Percentiles rank a stretch among this genome's conserved stretches.
These are phyloP conservation scores for Vimba vimba DNA, from an alignment of 2,113 vertebrate species.

Conservation along the genomic window DNA sequence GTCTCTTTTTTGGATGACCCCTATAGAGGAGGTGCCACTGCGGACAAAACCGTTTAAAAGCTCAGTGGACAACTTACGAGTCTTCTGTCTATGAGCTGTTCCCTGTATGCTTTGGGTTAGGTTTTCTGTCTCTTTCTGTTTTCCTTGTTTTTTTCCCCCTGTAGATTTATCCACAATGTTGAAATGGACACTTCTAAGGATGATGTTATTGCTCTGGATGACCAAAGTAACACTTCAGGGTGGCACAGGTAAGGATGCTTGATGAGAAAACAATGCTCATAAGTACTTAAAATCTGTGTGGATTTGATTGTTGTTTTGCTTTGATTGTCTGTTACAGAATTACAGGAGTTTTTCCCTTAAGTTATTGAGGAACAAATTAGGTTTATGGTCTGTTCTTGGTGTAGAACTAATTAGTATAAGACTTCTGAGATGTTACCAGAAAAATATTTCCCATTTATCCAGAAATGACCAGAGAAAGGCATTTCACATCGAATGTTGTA, in stretches of 20 bases:
- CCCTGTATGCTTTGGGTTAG: conserved; percentile 15
- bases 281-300: background rate
- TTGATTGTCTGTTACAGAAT: background rate
- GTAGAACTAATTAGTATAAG: background rate
- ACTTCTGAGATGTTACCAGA: background rate
- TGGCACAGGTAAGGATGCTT: conserved; percentile 50
- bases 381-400: background rate
- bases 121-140: background rate
- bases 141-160: conserved; percentile 33
- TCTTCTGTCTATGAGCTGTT: conserved; percentile 49
- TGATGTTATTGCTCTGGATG: conserved; percentile 67
- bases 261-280: conserved; percentile 57
- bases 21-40: conserved; percentile 48
- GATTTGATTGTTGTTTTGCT: background rate
- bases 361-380: background rate
- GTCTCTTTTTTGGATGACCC: background rate
- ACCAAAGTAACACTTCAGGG: conserved; percentile 58
- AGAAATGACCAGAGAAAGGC: background rate
- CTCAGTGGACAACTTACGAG: conserved; percentile 50
- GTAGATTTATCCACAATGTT: conserved; percentile 64
- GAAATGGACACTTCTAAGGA: conserved; percentile 62
- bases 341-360: background rate
- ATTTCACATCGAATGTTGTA: background rate
- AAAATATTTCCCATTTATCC: background rate
- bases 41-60: conserved; percentile 44